Evolutionary conservation across 2,888 invertebrate species (phyloP).

Genomic region (Parelbella ahira): DNA sequence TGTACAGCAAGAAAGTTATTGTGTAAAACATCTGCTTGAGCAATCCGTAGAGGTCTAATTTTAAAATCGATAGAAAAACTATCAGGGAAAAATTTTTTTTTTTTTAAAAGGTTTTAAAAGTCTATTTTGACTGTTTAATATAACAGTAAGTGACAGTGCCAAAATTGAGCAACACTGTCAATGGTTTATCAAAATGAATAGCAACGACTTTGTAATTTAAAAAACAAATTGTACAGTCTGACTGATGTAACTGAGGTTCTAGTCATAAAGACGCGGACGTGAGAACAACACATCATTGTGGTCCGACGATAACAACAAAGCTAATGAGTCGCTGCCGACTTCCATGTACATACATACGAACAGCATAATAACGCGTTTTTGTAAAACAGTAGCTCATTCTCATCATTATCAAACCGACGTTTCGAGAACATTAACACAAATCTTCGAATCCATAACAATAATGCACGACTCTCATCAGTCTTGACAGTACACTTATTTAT

Average conservation of each 20-base stretch:
- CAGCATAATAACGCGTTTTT: constrained; percentile 14
- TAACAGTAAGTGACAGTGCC: no score
- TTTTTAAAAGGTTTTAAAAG: no score
- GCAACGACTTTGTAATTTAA: no score
- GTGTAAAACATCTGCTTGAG: not conserved
- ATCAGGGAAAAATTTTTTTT: no score
- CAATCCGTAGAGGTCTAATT: no score
- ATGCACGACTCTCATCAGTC: not conserved
- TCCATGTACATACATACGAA: constrained; percentile 15
- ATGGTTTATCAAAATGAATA: no score
- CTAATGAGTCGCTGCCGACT: constrained; percentile 34
- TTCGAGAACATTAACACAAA: constrained; percentile 11
- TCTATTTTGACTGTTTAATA: no score
- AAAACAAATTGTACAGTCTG: constrained; percentile 5
- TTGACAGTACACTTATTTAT: constrained; percentile 3
- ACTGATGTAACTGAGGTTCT: constrained; percentile 13
- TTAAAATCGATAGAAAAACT: no score
- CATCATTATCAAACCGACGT: constrained; percentile 7
- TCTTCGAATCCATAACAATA: constrained; percentile 12
- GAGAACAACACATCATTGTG: constrained; percentile 56
- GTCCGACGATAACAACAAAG: constrained; percentile 33
- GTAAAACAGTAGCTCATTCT: constrained; percentile 19
- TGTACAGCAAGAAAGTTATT: not conserved
- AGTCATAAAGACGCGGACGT: constrained; percentile 50
- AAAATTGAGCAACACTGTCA: no score